A percentile compares a stretch with the other conserved stretches of the same genome.
These are phyloP conservation scores for Helogale parvula DNA, from an alignment of 2,113 vertebrate genomes.

Conservation along the genomic window DNA sequence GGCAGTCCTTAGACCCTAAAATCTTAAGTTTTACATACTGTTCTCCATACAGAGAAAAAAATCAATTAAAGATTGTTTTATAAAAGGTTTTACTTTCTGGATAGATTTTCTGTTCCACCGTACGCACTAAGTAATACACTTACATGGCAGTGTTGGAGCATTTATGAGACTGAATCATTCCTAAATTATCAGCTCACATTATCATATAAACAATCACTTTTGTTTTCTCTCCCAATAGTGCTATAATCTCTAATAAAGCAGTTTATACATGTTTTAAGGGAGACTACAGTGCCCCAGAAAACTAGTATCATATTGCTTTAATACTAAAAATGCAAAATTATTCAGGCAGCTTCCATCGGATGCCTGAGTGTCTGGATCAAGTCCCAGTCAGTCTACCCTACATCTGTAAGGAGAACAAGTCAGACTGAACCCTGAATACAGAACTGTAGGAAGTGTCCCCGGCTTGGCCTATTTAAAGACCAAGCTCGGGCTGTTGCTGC, in stretches of 20 bases:
- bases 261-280: slow-evolving; percentile 54
- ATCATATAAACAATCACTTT: slow-evolving; percentile 67
- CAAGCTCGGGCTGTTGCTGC: background rate
- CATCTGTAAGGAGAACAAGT: slow-evolving; percentile 17
- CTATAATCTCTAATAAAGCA: slow-evolving; percentile 60
- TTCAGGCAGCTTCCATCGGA: slow-evolving; percentile 36
- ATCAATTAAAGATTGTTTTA: background rate
- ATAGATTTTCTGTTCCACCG: background rate
- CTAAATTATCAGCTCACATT: slow-evolving; percentile 61
- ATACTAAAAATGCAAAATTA: slow-evolving; percentile 40
- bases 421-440: background rate
- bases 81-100: background rate
- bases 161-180: slow-evolving; percentile 64
- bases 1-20: background rate
- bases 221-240: slow-evolving; percentile 46
- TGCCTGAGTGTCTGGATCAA: slow-evolving; percentile 52
- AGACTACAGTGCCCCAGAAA: slow-evolving; percentile 45
- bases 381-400: background rate
- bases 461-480: background rate
- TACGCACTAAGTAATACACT: slow-evolving; percentile 56
- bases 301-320: slow-evolving; percentile 46
- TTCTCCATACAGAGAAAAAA: background rate
- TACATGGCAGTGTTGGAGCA: background rate
- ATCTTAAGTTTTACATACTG: slow-evolving; percentile 48
- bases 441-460: background rate